Evolutionary conservation across 2,113 vertebrate genomes (phyloP), one percentile per base, ranked within the genome.

Genomic region (Malurus melanocephalus): DNA sequence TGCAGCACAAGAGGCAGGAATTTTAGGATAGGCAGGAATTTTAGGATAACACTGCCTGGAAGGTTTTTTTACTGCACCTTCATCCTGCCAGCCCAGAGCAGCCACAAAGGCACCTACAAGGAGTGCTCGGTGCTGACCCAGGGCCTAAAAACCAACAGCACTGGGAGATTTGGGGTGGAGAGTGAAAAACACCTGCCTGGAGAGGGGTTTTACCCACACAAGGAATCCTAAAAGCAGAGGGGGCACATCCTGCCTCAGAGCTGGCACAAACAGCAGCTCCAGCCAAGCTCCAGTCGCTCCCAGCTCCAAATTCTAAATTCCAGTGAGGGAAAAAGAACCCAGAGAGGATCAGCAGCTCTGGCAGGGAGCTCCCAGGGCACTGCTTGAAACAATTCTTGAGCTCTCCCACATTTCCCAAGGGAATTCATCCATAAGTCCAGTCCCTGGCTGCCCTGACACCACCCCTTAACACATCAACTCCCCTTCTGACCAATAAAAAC

Each of bases 161-260:
- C 2, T 60, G 27, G 42, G 30, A 55, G 65, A 61, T 38, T n/a
- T 17, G 46, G 48, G 23, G 30, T 26, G n/a, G 33, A 64, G n/a
- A 46, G 27, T 1, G 9, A 20, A 33, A 48, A 45, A 5, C 26
- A 13, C 5, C 48, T 38, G 13, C 38, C 53, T 11, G 22, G 27
- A 35, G 7, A 69, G 49, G 7, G n/a, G 67, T 1, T 53, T 16
- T 1, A 2, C 26, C 40, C 7, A 16, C 18, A 24, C 1, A 12
- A 48, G 20, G 5, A n/a, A 56, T 22, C 13, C 1, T 55, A 61
- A 14, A 80, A 33, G 67, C 22, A 43, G 40, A 7, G 24, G 22
- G 46, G 26, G 27, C 61, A 51, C 10, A 4, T 8, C 22, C 19
- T 35, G 53, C 52, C 59, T 2, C 26, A 64, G 42, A 35, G 10